Percentiles rank a stretch among this genome's conserved stretches.
phyloP scores from a whole-genome alignment of 2,113 vertebrate genomes.

The Petromus typicus region DNA sequence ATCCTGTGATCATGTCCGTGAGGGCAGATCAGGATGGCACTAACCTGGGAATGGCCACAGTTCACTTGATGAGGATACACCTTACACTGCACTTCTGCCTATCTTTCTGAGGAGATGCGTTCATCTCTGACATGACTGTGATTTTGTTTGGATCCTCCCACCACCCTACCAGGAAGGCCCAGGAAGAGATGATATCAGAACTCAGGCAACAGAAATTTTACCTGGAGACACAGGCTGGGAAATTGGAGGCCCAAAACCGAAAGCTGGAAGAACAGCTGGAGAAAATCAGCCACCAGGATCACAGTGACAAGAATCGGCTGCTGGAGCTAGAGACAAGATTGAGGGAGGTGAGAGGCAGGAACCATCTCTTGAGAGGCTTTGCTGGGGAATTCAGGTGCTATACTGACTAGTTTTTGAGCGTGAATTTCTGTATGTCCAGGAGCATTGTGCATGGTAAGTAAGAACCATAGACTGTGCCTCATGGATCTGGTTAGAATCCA shows the following conservation, averaged over 20 bases:
- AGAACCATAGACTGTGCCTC: not conserved
- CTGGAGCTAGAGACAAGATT: slow-evolving; percentile 95
- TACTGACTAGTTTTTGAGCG: not conserved
- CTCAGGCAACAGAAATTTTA: slow-evolving; percentile 99
- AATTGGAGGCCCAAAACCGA: slow-evolving; percentile 97
- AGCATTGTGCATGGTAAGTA: not conserved
- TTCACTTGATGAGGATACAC: not conserved
- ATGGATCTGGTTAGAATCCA: not conserved
- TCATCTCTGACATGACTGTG: not conserved
- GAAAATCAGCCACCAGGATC: slow-evolving; percentile 97
- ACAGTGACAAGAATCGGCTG: slow-evolving; percentile 94
- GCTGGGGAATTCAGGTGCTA: too few species aligned
- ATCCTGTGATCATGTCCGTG: not conserved
- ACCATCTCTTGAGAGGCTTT: not conserved
- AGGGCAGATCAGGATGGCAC: not conserved
- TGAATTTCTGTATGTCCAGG: accelerated
- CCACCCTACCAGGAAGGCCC: slow-evolving; percentile 94
- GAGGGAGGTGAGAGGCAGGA: slow-evolving; percentile 90
- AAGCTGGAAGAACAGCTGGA: slow-evolving; percentile 99
- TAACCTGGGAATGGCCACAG: not conserved
- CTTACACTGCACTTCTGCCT: not conserved
- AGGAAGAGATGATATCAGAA: slow-evolving; percentile 99
- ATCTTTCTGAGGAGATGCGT: not conserved
- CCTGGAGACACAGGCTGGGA: slow-evolving; percentile 98
- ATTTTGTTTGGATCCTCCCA: slow-evolving; percentile 70